Percentiles rank a stretch among this genome's conserved stretches.
phyloP scores from a whole-genome alignment of 2,888 invertebrate genomes.

The Steinernema carpocapsae region DNA sequence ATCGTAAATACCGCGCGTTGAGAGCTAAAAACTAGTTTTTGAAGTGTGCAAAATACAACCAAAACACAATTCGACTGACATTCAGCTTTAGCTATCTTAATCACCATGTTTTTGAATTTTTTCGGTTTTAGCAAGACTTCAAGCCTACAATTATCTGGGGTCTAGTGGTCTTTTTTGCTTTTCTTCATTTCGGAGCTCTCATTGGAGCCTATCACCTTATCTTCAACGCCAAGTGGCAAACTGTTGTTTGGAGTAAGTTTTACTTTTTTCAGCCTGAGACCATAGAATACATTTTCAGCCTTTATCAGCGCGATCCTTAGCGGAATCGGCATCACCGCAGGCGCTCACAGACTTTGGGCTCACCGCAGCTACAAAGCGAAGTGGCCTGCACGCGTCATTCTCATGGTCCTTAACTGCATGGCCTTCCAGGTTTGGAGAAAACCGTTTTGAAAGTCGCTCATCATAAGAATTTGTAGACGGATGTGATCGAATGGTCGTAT shows the following conservation, averaged over 20 bases:
- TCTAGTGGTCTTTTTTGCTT: constrained; percentile 62
- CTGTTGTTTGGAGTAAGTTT: constrained; percentile 61
- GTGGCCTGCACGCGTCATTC: constrained; percentile 80
- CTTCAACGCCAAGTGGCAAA: constrained; percentile 63
- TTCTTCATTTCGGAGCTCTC: constrained; percentile 61
- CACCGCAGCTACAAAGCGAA: constrained; percentile 90
- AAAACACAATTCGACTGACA: too few species aligned
- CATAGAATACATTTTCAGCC: constrained; percentile 49
- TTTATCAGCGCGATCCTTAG: constrained; percentile 72
- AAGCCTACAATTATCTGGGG: constrained; percentile 64
- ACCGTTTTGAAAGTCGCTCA: too few species aligned
- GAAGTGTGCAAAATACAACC: too few species aligned
- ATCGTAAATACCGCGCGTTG: too few species aligned
- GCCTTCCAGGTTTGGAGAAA: constrained; percentile 88
- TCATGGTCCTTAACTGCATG: constrained; percentile 82
- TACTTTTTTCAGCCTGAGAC: neutral
- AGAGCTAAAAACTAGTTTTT: too few species aligned
- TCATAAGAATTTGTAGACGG: constrained; percentile 74
- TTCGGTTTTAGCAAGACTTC: constrained; percentile 50
- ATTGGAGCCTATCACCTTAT: constrained; percentile 62
- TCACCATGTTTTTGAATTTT: too few species aligned
- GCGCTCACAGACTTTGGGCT: constrained; percentile 91
- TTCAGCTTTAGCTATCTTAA: too few species aligned
- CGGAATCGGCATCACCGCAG: constrained; percentile 88
- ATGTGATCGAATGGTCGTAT: constrained; percentile 85